Evolutionary conservation across 2,113 vertebrate species (phyloP).

Genomic region (Apodemus sylvaticus): DNA sequence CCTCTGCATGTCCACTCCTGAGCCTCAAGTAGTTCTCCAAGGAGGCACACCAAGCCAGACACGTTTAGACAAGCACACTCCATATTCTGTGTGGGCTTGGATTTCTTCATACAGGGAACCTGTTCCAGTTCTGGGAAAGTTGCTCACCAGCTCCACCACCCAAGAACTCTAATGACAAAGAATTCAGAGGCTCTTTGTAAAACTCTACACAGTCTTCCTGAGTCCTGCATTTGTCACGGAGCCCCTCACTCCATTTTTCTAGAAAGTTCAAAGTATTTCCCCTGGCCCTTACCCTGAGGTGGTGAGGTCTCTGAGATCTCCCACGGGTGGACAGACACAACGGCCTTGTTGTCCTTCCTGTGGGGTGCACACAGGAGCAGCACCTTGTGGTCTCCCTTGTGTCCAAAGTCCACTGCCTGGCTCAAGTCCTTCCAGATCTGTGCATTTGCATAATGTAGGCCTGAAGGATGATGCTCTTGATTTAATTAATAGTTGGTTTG

Average conservation of each 20-base stretch:
- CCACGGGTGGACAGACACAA: rapidly evolving
- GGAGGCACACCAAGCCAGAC: neutral
- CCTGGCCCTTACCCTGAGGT: rapidly evolving
- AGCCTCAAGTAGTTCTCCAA: rapidly evolving
- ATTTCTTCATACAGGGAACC: neutral
- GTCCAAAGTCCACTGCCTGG: neutral
- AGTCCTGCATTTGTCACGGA: neutral
- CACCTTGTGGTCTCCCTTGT: neutral
- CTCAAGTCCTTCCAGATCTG: neutral
- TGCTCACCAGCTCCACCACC: neutral
- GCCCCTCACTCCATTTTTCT: neutral
- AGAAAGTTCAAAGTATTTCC: neutral
- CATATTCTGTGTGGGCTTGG: neutral
- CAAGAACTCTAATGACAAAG: neutral
- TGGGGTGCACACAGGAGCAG: neutral
- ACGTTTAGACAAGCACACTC: neutral
- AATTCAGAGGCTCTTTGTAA: neutral
- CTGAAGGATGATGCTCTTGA: neutral
- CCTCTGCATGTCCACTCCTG: neutral
- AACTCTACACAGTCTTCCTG: neutral
- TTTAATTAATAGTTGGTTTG: conserved; percentile 63
- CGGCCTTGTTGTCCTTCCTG: neutral
- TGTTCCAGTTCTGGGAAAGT: neutral
- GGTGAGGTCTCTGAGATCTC: neutral
- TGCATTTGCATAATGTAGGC: neutral